Percentiles rank a stretch among this genome's conserved stretches.
Evolutionary conservation across 2,113 vertebrate species (phyloP).

Genomic region (Platanista minor): DNA sequence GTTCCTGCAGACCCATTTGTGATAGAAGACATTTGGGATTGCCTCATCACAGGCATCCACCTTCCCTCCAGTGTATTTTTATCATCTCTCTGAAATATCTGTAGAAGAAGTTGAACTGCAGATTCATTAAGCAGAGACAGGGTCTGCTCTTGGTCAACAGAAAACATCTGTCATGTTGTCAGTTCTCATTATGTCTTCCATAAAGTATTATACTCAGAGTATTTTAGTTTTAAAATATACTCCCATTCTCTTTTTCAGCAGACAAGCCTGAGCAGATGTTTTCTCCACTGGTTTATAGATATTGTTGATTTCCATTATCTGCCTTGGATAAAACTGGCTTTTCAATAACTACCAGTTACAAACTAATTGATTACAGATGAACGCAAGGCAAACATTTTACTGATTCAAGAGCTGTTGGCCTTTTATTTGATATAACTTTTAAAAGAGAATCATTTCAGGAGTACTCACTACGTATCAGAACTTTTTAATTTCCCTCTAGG

Average conservation of each 20-base stretch:
- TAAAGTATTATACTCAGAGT: neutral
- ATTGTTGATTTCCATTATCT: neutral
- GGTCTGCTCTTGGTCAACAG: neutral
- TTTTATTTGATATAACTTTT: neutral
- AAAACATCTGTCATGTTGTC: neutral
- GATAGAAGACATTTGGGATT: neutral
- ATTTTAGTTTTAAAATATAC: neutral
- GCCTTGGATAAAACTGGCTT: neutral
- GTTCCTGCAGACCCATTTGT: neutral
- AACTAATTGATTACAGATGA: neutral
- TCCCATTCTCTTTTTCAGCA: neutral
- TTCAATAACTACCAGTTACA: neutral
- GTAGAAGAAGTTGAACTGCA: neutral
- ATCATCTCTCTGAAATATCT: neutral
- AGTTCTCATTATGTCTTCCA: neutral
- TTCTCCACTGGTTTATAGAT: neutral
- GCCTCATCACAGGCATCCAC: too few relatives aligned
- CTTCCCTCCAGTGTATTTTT: neutral
- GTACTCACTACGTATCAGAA: neutral
- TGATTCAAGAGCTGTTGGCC: neutral
- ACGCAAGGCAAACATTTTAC: neutral
- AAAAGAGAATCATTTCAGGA: neutral
- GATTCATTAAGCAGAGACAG: neutral
- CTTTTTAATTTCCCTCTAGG: neutral
- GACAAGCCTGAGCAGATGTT: neutral